A percentile compares a stretch with the other conserved stretches of the same genome.
Conservation (phyloP, 1,140 invertebrate species). For the Zelostemma sp. region DNA sequence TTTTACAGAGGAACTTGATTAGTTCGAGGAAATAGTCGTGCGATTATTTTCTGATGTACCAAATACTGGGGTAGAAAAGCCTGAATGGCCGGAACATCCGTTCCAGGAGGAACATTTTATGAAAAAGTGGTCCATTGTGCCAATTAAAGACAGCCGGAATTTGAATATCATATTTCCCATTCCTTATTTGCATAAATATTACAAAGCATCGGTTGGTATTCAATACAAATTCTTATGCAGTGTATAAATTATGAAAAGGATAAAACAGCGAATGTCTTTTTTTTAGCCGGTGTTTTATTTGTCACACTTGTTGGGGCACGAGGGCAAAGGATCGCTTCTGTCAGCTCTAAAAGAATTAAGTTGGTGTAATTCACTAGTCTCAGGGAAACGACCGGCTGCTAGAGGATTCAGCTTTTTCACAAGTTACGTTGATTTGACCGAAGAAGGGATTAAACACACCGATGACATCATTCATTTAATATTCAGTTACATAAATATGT, state of each 20-base stretch:
- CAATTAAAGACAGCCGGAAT: constrained; percentile 92
- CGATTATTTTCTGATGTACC: constrained; percentile 82
- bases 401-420: constrained; percentile 92
- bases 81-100: constrained; percentile 85
- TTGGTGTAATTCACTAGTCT: constrained; percentile 90
- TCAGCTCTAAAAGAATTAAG: constrained; percentile 88
- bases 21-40: constrained; percentile 85
- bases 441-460: too few relatives aligned
- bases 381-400: constrained; percentile 81
- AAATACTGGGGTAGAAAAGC: constrained; percentile 82
- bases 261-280: too few relatives aligned
- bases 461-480: too few relatives aligned
- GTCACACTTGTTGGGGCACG: constrained; percentile 94
- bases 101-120: constrained; percentile 79
- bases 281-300: constrained; percentile 89
- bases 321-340: constrained; percentile 93
- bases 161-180: constrained; percentile 92
- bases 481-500: too few relatives aligned
- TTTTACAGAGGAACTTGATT: constrained; percentile 88
- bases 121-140: constrained; percentile 81
- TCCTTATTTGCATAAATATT: constrained; percentile 85
- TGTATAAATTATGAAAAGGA: too few relatives aligned
- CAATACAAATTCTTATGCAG: too few relatives aligned
- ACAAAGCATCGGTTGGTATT: constrained; percentile 84
- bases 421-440: too few relatives aligned